Evolutionary conservation across 2,888 invertebrate genomes (phyloP), one percentile per base, ranked within the genome.

Genomic region (Ectobius pallidus): DNA sequence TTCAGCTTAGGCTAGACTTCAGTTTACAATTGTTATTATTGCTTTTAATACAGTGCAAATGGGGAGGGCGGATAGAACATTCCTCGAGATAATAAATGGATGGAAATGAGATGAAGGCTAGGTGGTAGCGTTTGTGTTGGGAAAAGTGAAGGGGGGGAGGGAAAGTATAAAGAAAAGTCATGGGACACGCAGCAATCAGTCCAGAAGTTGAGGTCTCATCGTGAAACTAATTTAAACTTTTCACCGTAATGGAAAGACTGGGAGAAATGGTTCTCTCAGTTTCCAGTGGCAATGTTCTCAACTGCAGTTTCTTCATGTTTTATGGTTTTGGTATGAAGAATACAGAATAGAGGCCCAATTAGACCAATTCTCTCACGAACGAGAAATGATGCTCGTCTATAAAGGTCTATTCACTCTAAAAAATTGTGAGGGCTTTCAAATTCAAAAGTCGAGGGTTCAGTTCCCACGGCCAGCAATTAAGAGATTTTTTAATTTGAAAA

Each of bases 201-300:
- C 67, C 70, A 25, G n/a, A n/a, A 55, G 69, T 70, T 70, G 58
- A 39, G 69, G 73, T n/a, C 67, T 73, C 73, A 73, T 70, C 73
- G 67, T 63, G 67, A 67, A 73, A 73, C 70, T 73, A 73, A 73
- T 73, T 73, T 73, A 73, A 73, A 73, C 73, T 73, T 73, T 73
- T 65, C 65, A n/a, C 46, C n/a, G 65, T 65, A 65, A 65, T 27
- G 30, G 46, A 46, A 65, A 65, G 65, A 44, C 65, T 27, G 65
- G 27, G 27, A 30, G 32, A 61, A 30, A 65, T 7, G 46, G 44
- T 25, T n/a, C 55, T 22, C 30, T 7, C 3, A 46, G 22, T 34
- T 63, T 63, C 22, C 22, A 34, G 34, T 30, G 22, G 63, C 34
- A 14, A n/a, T 20, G 16, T 1, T 44, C 9, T 18, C 25, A 65